Percentiles rank a stretch among this genome's conserved stretches.
These are phyloP conservation scores for Acrocyrtus sp. DNA, from an alignment of 2,888 invertebrate species.

Conservation along the genomic window DNA sequence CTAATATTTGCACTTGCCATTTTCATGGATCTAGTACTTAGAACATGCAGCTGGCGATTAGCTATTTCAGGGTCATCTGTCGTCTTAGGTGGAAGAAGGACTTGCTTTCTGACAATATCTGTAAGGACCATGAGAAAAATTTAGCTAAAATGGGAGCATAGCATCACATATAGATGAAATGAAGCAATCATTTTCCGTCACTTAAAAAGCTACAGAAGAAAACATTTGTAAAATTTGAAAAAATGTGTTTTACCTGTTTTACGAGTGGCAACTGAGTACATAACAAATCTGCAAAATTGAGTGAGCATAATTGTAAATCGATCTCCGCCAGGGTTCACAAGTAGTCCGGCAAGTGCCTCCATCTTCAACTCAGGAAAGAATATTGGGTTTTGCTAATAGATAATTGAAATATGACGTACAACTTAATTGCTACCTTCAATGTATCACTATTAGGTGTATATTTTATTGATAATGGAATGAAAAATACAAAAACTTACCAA, in stretches of 20 bases:
- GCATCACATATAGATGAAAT: no score
- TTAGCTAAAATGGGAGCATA: no score
- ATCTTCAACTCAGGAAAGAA: constrained; percentile 34
- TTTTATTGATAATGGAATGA: background rate
- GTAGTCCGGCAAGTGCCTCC: constrained; percentile 35
- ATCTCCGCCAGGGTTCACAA: constrained; percentile 54
- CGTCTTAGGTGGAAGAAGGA: constrained; percentile 16
- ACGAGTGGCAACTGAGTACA: constrained; percentile 10
- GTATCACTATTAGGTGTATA: background rate
- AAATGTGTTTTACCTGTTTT: constrained; percentile 12
- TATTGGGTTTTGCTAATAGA: constrained; percentile 24
- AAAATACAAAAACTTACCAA: constrained; percentile 19
- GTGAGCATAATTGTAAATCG: constrained; percentile 37
- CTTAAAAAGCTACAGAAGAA: no score
- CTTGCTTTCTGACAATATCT: constrained; percentile 12
- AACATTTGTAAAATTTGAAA: no score
- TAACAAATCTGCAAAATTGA: constrained; percentile 24
- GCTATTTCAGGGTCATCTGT: constrained; percentile 31
- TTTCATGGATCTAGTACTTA: background rate
- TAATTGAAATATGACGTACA: background rate
- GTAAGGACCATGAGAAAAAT: no score
- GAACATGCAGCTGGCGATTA: constrained; percentile 26
- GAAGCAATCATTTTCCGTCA: no score
- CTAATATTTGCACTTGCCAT: no score
- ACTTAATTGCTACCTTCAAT: background rate